Percentiles rank a stretch among this genome's conserved stretches.
Evolutionary conservation across 2,113 vertebrate species (phyloP).

Genomic region (chimpanzee (Pan troglodytes)): NHGRI_mPanTro3-v2.1_pri NC_072402.2:117477001-117477500

Average conservation of each 20-base stretch:
- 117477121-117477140: background rate
- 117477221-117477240: background rate
- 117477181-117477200: background rate
- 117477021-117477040: background rate
- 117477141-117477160: background rate
- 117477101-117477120: background rate
- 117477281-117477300: background rate
- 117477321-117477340: background rate
- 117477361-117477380: background rate
- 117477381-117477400: background rate
- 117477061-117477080: background rate
- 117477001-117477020: background rate
- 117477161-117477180: background rate
- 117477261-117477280: background rate
- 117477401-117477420: background rate
- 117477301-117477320: background rate
- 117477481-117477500: background rate
- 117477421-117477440: background rate
- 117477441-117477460: background rate
- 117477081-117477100: background rate
- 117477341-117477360: background rate
- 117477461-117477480: background rate
- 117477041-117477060: background rate
- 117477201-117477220: background rate
- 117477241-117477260: background rate